phyloP scores from a whole-genome alignment of 2,797 vertebrate genomes.

The Lutjanus argentimaculatus region DNA sequence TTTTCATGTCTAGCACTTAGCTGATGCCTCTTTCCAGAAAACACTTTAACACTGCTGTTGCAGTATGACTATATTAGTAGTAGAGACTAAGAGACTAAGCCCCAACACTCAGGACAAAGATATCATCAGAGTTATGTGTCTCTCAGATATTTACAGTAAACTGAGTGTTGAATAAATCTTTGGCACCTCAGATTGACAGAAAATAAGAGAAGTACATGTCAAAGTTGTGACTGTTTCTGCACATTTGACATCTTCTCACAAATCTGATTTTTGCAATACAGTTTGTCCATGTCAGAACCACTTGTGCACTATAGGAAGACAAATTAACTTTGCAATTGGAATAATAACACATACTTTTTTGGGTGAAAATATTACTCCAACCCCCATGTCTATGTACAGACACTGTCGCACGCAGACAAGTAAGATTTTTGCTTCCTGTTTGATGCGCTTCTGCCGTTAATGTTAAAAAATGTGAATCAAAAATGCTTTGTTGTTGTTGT shows the following conservation, averaged over 20 bases:
- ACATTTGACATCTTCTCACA: neutral
- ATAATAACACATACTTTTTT: neutral
- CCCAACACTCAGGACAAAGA: neutral
- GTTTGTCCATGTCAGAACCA: neutral
- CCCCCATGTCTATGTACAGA: slow-evolving; percentile 28
- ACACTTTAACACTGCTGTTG: neutral
- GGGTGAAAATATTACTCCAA: slow-evolving; percentile 10
- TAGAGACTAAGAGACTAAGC: neutral
- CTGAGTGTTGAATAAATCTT: slow-evolving; percentile 45
- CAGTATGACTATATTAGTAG: neutral
- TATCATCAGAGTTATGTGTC: neutral
- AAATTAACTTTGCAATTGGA: neutral
- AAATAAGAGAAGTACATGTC: slow-evolving; percentile 42
- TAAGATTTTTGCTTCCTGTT: slow-evolving; percentile 53
- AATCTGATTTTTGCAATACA: slow-evolving; percentile 8
- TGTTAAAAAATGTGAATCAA: slow-evolving; percentile 3
- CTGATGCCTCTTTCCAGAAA: slow-evolving; percentile 6
- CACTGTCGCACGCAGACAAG: slow-evolving; percentile 1
- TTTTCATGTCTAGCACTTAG: slow-evolving; percentile 12
- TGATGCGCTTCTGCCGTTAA: neutral
- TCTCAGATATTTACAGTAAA: slow-evolving; percentile 9
- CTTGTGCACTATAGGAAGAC: neutral
- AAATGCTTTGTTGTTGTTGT: neutral
- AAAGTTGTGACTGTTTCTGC: neutral
- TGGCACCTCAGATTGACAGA: slow-evolving; percentile 47